Conservation (phyloP, 1,140 invertebrate species). For the Drosophila virilis region DNA sequence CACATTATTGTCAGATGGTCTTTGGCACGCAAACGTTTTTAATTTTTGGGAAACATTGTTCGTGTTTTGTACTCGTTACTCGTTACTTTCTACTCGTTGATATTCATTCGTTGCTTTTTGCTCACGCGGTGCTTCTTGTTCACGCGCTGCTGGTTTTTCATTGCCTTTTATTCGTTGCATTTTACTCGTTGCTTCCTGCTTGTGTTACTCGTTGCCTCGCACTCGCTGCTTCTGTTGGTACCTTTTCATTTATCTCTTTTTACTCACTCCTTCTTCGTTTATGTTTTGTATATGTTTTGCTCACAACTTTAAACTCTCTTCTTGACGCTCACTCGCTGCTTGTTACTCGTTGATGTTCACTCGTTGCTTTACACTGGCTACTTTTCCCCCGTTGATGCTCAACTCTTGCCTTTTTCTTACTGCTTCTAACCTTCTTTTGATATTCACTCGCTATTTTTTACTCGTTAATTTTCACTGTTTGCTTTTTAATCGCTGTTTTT, state of each 20-base stretch:
- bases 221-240: background rate
- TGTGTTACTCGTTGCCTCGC: background rate
- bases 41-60: no score
- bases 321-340: background rate
- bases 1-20: constrained; percentile 55
- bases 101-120: background rate
- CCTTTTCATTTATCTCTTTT: no score
- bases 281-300: no score
- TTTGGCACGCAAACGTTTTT: constrained; percentile 56
- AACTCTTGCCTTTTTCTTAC: background rate
- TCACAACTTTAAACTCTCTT: background rate
- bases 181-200: background rate
- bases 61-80: background rate
- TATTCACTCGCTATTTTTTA: background rate
- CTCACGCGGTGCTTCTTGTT: background rate
- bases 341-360: background rate
- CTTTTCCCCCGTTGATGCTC: background rate
- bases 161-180: background rate
- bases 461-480: background rate
- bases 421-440: background rate
- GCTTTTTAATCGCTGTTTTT: background rate
- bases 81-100: constrained; percentile 2
- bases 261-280: no score
- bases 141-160: background rate
- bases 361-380: background rate